Conservation (phyloP, 1,140 invertebrate species). For the Microplitis demolitor region DNA sequence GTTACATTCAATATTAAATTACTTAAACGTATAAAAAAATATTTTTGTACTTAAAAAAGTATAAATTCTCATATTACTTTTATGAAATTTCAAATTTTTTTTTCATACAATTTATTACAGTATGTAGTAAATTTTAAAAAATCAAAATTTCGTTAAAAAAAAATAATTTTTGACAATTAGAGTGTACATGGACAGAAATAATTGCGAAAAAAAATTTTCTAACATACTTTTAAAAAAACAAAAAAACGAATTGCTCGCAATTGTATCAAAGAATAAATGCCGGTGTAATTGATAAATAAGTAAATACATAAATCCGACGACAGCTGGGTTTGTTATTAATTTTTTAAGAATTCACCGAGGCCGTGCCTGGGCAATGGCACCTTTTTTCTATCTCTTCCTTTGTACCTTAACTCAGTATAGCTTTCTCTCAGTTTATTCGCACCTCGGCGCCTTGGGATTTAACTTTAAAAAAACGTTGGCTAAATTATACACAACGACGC, state of each 20-base stretch:
- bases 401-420: background rate
- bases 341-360: slow-evolving; percentile 22
- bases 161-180: no score
- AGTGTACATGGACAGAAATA: background rate
- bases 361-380: background rate
- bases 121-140: no score
- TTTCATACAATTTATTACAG: no score
- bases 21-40: background rate
- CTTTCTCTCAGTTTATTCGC: slow-evolving; percentile 45
- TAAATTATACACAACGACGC: slow-evolving; percentile 57
- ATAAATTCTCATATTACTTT: background rate
- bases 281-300: slow-evolving; percentile 32
- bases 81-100: background rate
- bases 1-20: slow-evolving; percentile 30
- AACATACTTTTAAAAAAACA: background rate
- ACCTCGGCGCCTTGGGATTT: slow-evolving; percentile 52
- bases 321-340: slow-evolving; percentile 34
- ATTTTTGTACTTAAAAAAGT: background rate
- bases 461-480: slow-evolving; percentile 56
- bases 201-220: background rate
- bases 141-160: no score
- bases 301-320: slow-evolving; percentile 31
- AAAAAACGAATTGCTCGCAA: background rate
- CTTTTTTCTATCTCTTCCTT: background rate
- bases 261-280: slow-evolving; percentile 11